phyloP scores from a whole-genome alignment of 1,140 invertebrate genomes.

The Drosophila biarmipes region DNA sequence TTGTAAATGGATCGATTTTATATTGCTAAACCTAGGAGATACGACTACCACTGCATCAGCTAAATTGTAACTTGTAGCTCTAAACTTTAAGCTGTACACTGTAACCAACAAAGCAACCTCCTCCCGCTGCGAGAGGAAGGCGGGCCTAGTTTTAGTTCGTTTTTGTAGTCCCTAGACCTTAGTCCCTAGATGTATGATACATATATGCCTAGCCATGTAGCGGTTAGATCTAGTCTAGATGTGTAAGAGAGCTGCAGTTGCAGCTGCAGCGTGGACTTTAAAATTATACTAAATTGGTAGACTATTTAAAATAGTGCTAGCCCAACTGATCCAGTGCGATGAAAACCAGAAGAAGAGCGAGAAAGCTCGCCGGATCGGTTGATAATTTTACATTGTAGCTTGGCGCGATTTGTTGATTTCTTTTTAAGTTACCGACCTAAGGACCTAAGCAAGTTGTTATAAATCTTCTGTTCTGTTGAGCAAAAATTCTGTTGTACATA shows the following conservation, averaged over 20 bases:
- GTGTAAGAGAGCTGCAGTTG: constrained; percentile 54
- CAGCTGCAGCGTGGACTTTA: constrained; percentile 71
- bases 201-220: constrained; percentile 24
- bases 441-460: constrained; percentile 63
- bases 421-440: constrained; percentile 73
- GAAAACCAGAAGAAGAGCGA: not conserved
- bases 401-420: constrained; percentile 76
- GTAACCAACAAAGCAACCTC: constrained; percentile 44
- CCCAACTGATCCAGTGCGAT: constrained; percentile 1
- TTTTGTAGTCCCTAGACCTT: constrained; percentile 46
- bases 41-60: constrained; percentile 9
- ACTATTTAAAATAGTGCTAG: constrained; percentile 77
- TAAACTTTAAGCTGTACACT: constrained; percentile 27
- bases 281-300: constrained; percentile 81
- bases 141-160: constrained; percentile 39
- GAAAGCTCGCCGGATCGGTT: constrained; percentile 6
- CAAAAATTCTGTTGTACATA: constrained; percentile 76
- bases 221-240: constrained; percentile 54
- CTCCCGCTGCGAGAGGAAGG: constrained; percentile 43
- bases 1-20: constrained; percentile 85
- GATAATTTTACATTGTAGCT: constrained; percentile 53
- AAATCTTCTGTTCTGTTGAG: constrained; percentile 66
- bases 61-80: constrained; percentile 15
- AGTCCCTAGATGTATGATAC: constrained; percentile 23
- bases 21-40: constrained; percentile 36